Conservation (phyloP, 1,140 invertebrate species). For the Drosophila simulans region DNA sequence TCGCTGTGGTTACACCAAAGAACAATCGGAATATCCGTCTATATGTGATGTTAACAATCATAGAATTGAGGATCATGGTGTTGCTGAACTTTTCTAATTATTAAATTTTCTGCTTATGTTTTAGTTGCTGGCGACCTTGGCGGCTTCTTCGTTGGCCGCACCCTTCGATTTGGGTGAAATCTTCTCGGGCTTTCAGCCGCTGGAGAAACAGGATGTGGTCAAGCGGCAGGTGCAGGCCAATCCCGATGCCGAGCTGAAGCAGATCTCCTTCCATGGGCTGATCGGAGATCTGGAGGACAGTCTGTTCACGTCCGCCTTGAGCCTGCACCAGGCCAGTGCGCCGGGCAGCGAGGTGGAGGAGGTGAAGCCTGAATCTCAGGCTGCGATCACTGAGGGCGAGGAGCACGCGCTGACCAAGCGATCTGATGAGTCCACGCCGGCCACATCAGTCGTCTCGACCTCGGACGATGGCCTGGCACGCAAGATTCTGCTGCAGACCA, state of each 20-base stretch:
- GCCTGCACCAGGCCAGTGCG: slow-evolving; percentile 48
- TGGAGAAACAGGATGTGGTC: slow-evolving; percentile 55
- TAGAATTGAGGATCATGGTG: too few species aligned
- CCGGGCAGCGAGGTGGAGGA: slow-evolving; percentile 51
- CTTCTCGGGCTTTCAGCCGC: slow-evolving; percentile 42
- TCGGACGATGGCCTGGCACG: slow-evolving; percentile 40
- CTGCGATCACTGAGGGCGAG: not conserved
- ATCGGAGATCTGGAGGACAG: slow-evolving; percentile 76
- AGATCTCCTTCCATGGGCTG: slow-evolving; percentile 68
- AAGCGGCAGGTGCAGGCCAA: slow-evolving; percentile 69
- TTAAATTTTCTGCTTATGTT: not conserved
- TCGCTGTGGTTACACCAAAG: not conserved
- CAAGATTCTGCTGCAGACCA: slow-evolving; percentile 70
- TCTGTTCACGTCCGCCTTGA: slow-evolving; percentile 72
- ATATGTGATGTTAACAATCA: too few species aligned
- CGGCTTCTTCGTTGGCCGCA: slow-evolving; percentile 35
- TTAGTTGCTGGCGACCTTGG: slow-evolving; percentile 40
- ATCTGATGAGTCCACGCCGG: slow-evolving; percentile 35
- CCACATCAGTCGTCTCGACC: not conserved
- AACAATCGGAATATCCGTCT: too few species aligned
- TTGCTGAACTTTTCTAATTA: not conserved
- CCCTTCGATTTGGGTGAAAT: slow-evolving; percentile 59
- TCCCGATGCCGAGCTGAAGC: slow-evolving; percentile 66
- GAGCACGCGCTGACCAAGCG: slow-evolving; percentile 58
- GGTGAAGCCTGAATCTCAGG: slow-evolving; percentile 33